Evolutionary conservation across 30 jellyfish, hydroid and myxozoan genomes (phyloP).

Genomic region (Hydra vulgaris): DNA sequence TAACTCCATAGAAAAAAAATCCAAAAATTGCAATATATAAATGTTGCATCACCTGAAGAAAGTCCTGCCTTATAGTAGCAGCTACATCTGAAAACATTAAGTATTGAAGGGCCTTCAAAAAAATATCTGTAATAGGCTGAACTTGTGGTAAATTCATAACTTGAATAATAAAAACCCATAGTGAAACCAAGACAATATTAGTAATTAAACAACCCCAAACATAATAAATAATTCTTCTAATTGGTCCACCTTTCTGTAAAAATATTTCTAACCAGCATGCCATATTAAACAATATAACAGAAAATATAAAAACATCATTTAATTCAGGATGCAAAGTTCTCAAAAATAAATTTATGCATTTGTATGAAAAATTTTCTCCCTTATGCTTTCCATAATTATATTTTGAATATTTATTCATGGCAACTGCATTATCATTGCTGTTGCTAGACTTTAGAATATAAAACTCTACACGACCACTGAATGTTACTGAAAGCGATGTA

Average conservation of each 20-base stretch:
- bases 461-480: slow-evolving; percentile 73
- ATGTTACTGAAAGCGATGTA: slow-evolving; percentile 76
- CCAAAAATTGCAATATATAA: slow-evolving; percentile 52
- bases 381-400: slow-evolving; percentile 61
- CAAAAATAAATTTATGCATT: slow-evolving; percentile 60
- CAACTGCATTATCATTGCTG: slow-evolving; percentile 7
- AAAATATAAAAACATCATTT: slow-evolving; percentile 62
- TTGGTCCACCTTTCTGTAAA: slow-evolving; percentile 91
- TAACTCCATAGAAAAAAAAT: slow-evolving; percentile 50
- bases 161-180: slow-evolving; percentile 70
- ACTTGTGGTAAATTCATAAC: slow-evolving; percentile 63
- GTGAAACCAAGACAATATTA: slow-evolving; percentile 40
- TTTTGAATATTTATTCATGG: slow-evolving; percentile 24
- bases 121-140: slow-evolving; percentile 55
- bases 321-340: slow-evolving; percentile 84
- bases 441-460: slow-evolving; percentile 19
- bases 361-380: slow-evolving; percentile 52
- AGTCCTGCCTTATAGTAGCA: slow-evolving; percentile 70
- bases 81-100: slow-evolving; percentile 84
- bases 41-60: slow-evolving; percentile 61
- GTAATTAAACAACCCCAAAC: slow-evolving; percentile 62
- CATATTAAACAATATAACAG: slow-evolving; percentile 54
- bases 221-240: slow-evolving; percentile 50
- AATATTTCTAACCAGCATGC: slow-evolving; percentile 69
- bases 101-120: slow-evolving; percentile 44